Base-by-base conservation (phyloP, 1,140 invertebrate species). In the Leptinotarsa texana region DNA sequence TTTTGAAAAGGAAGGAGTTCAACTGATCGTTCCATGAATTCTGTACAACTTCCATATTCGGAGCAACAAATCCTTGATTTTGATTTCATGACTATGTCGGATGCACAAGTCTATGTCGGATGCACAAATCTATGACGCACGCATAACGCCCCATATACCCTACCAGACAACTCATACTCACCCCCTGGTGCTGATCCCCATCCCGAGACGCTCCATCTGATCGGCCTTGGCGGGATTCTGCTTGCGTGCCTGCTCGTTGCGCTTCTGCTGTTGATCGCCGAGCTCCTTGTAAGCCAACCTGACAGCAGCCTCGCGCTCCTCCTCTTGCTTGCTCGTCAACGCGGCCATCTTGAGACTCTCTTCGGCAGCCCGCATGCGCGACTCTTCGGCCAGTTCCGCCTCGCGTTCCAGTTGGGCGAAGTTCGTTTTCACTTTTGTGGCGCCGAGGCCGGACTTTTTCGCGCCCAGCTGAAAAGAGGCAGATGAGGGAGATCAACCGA, bases 331-430 rank as follows among this genome's bases (percentile, higher is more conserved):
- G 27, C 88, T 74, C 42, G 82, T 79, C 47, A 80, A 49, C 13
- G 77, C 79, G 11, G 76, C 75, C 15, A 78, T 83, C 69, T 79
- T 82, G 80, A 88, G 88, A 78, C 89, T 83, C 75, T 92, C 89
- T 83, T 91, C 89, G 62, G 86, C 85, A 33, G 85, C 87, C 85
- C 89, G 86, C 82, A 90, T 86, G 82, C 91, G 92, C 17, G 92
- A 86, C 83, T 95, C 91, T 84, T 96, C 95, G 42, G 91, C 89
- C 78, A 95, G 89, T 78, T 93, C 91, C 0, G 95, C 96, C 82
- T 95, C 93, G 80, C 92, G 92, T 87, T 99, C 98, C 63, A 99
- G 92, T 82, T 98, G 97, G n/a, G 93, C 93, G 86, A 99, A 99
- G 86, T 99, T 97, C 15, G 93, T 90, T 81, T 93, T 95, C 6